These are phyloP conservation scores for Ichneumoninae sp. DNA, from an alignment of 2,888 invertebrate species.

Conservation along the genomic window DNA sequence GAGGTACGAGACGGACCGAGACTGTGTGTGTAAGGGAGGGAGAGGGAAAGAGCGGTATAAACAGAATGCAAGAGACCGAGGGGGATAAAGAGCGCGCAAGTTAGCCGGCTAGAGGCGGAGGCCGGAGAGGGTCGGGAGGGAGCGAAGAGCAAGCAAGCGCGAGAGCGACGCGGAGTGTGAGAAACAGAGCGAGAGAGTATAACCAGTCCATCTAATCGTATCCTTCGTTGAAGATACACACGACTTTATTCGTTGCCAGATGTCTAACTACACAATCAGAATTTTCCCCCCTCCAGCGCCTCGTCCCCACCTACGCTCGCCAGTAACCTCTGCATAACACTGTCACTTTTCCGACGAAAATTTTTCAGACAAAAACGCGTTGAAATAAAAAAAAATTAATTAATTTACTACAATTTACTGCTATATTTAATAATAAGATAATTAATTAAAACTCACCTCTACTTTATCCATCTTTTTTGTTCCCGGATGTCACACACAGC, in stretches of 20 bases:
- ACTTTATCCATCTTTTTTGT: slow-evolving; percentile 83
- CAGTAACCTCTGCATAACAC: slow-evolving; percentile 62
- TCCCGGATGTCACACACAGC: slow-evolving; percentile 80
- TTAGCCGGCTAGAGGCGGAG: slow-evolving; percentile 34
- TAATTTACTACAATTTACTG: not conserved
- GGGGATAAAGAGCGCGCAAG: slow-evolving; percentile 65
- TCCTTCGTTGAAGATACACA: slow-evolving; percentile 80
- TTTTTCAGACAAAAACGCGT: not conserved
- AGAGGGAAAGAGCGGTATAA: slow-evolving; percentile 59
- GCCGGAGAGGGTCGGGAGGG: slow-evolving; percentile 2
- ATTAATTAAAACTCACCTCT: slow-evolving; percentile 78
- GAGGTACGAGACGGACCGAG: slow-evolving; percentile 57
- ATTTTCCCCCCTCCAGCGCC: slow-evolving; percentile 30
- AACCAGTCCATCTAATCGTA: slow-evolving; percentile 81
- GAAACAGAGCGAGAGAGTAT: slow-evolving; percentile 67
- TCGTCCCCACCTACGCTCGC: slow-evolving; percentile 53
- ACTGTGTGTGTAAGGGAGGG: slow-evolving; percentile 51
- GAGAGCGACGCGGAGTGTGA: slow-evolving; percentile 57
- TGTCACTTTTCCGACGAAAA: slow-evolving; percentile 73
- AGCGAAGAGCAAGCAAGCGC: slow-evolving; percentile 34
- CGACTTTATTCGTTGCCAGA: slow-evolving; percentile 81
- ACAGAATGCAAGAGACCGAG: slow-evolving; percentile 65
- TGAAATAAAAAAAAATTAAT: not conserved
- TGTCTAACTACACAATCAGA: slow-evolving; percentile 78
- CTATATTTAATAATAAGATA: slow-evolving; percentile 28